Evolutionary conservation across 2,113 vertebrate species (phyloP).

Genomic region (Gila orcuttii): DNA sequence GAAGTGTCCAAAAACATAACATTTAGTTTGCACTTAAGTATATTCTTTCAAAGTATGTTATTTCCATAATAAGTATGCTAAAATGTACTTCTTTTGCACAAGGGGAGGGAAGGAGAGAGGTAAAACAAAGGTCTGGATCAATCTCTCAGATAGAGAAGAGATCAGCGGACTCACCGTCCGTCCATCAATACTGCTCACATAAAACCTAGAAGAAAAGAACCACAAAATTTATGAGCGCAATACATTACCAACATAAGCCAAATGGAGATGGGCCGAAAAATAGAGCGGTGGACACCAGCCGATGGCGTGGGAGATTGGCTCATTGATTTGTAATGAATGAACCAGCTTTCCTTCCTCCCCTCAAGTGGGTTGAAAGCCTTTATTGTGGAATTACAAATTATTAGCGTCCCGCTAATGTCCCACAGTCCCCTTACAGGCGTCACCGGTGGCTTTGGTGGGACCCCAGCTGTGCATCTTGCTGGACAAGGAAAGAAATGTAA

Average conservation of each 20-base stretch:
- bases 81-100: neutral
- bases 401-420: neutral
- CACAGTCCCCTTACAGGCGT: constrained; percentile 5
- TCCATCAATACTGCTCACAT: constrained; percentile 32
- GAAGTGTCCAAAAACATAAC: too few species aligned
- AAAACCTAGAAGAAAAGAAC: constrained; percentile 20
- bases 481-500: constrained; percentile 4
- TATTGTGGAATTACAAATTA: constrained; percentile 44
- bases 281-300: constrained; percentile 20
- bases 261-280: constrained; percentile 38
- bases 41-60: too few species aligned
- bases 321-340: constrained; percentile 67
- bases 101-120: neutral
- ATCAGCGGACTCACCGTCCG: neutral
- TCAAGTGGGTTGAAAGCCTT: constrained; percentile 40
- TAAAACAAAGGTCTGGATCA: constrained; percentile 25
- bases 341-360: constrained; percentile 24
- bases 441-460: neutral
- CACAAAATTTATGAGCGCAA: constrained; percentile 50
- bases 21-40: too few species aligned
- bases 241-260: constrained; percentile 42
- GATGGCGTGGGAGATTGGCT: constrained; percentile 49
- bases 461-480: constrained; percentile 7
- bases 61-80: too few species aligned
- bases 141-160: constrained; percentile 32